phyloP scores from a whole-genome alignment of 2,113 vertebrate species.

The Myotis yumanensis region DNA sequence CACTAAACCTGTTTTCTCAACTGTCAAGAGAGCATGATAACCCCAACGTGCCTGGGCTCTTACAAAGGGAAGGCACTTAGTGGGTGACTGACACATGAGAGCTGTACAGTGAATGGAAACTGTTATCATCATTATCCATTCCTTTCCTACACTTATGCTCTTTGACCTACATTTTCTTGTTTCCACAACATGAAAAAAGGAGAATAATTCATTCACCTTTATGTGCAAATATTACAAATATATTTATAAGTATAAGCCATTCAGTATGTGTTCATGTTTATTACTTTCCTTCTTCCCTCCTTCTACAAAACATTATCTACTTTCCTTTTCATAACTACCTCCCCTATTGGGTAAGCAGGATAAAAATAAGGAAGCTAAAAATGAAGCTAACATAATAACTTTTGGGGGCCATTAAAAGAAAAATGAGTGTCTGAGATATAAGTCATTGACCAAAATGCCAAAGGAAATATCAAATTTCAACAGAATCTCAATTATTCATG shows the following conservation, averaged over 20 bases:
- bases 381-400: neutral
- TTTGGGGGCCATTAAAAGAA: neutral
- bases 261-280: neutral
- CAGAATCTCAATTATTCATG: slow-evolving; percentile 40
- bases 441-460: slow-evolving; percentile 6
- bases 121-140: neutral
- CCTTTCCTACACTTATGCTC: neutral
- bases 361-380: slow-evolving; percentile 17
- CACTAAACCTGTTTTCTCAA: neutral
- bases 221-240: neutral
- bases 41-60: neutral
- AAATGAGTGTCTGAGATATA: neutral
- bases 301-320: neutral
- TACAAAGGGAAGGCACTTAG: neutral
- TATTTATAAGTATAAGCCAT: neutral
- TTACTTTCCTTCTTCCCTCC: neutral
- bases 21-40: neutral
- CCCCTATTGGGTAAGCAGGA: neutral
- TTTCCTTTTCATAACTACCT: neutral
- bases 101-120: neutral
- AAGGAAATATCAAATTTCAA: neutral
- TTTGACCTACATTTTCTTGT: neutral
- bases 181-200: neutral
- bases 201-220: slow-evolving; percentile 23
- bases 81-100: neutral